A percentile compares a stretch with the other conserved stretches of the same genome.
Conservation (phyloP, 2,113 vertebrate species). For the Syngnathoides biaculeatus region DNA sequence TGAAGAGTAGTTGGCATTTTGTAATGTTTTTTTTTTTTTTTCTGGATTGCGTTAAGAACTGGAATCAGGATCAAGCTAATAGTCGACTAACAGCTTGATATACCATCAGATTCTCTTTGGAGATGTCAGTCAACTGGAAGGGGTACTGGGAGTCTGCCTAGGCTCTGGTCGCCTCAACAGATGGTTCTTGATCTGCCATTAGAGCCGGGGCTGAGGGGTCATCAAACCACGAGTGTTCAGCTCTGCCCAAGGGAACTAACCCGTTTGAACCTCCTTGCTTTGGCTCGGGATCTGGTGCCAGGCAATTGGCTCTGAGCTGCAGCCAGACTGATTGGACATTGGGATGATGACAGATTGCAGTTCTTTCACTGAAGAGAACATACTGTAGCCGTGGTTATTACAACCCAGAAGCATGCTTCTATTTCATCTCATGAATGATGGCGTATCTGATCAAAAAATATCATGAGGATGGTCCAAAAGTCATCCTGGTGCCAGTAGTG, state of each 20-base stretch:
- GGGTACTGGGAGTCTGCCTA: constrained; percentile 28
- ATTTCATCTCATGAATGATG: constrained; percentile 6
- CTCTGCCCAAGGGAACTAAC: constrained; percentile 47
- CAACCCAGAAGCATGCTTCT: constrained; percentile 34
- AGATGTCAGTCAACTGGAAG: constrained; percentile 62
- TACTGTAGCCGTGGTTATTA: constrained; percentile 20
- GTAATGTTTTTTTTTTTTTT: constrained; percentile 27
- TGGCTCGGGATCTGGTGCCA: constrained; percentile 33
- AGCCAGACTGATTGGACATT: constrained; percentile 40
- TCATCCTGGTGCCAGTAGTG: not conserved
- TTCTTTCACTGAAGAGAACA: constrained; percentile 34
- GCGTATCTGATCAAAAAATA: constrained; percentile 16
- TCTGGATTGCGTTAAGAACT: constrained; percentile 49
- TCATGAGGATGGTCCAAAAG: constrained; percentile 35
- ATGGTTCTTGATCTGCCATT: constrained; percentile 77
- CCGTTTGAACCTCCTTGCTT: constrained; percentile 37
- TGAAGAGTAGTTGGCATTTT: not conserved
- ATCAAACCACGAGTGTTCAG: constrained; percentile 49
- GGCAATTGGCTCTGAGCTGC: constrained; percentile 43
- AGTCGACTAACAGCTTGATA: constrained; percentile 64
- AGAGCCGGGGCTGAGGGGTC: constrained; percentile 61
- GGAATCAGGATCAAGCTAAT: constrained; percentile 62
- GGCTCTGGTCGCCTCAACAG: constrained; percentile 64
- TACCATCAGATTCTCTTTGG: constrained; percentile 66
- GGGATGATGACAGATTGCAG: constrained; percentile 40